phyloP scores from a whole-genome alignment of 2,888 invertebrate genomes.

The Dicranocentrus wangi region DNA sequence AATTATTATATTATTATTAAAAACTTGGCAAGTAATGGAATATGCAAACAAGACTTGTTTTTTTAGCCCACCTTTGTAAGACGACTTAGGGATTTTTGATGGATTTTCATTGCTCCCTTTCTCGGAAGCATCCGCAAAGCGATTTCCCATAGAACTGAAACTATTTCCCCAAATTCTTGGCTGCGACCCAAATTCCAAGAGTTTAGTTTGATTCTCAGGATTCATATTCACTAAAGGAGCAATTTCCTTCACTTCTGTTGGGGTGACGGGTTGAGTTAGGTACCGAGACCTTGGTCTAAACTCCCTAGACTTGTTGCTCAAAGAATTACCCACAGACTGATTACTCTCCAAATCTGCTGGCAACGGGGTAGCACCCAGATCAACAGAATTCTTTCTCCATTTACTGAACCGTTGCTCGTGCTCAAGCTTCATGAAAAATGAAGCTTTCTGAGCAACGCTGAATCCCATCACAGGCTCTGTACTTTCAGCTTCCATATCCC shows the following conservation, averaged over 20 bases:
- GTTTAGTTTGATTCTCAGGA: constrained; percentile 5
- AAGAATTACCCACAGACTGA: neutral
- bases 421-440: constrained; percentile 71
- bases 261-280: constrained; percentile 68
- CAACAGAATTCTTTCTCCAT: constrained; percentile 70
- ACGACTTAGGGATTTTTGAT: constrained; percentile 43
- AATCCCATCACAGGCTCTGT: constrained; percentile 66
- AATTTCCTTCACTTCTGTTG: constrained; percentile 59
- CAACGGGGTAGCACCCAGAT: constrained; percentile 32
- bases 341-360: neutral
- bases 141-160: constrained; percentile 24
- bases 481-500: constrained; percentile 41
- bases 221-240: constrained; percentile 20
- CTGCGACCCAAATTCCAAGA: constrained; percentile 47
- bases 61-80: constrained; percentile 55
- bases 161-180: constrained; percentile 39
- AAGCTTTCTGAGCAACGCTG: constrained; percentile 72
- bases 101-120: constrained; percentile 22
- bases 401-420: constrained; percentile 72
- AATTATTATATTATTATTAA: no score
- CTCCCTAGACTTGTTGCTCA: constrained; percentile 18
- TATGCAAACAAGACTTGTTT: no score
- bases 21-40: no score
- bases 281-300: constrained; percentile 48
- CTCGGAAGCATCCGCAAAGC: neutral